Conservation (phyloP, 2,797 vertebrate species). For the Amniataba percoides region DNA sequence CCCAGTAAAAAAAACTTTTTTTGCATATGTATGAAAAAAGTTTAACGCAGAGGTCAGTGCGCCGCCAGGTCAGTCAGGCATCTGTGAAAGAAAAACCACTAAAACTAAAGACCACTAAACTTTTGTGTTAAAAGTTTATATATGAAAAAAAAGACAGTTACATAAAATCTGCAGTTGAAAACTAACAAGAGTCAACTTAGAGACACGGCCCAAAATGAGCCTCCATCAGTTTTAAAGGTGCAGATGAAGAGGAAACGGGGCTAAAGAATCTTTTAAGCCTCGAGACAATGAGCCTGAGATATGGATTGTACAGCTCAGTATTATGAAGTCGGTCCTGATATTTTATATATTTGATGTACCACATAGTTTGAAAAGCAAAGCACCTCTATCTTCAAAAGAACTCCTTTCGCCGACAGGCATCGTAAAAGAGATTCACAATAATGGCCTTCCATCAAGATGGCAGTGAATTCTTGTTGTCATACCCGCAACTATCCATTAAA, state of each 20-base stretch:
- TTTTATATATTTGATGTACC: conserved; percentile 56
- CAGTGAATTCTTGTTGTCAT: conserved; percentile 70
- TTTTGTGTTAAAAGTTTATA: not conserved
- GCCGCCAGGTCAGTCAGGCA: not conserved
- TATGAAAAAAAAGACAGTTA: not conserved
- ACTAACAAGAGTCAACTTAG: conserved; percentile 5
- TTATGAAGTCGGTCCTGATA: conserved; percentile 48
- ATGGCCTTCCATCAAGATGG: conserved; percentile 70
- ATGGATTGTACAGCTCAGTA: conserved; percentile 28
- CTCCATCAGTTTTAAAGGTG: conserved; percentile 6
- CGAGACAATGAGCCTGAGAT: conserved; percentile 16
- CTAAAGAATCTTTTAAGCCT: conserved; percentile 14
- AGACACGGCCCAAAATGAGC: conserved; percentile 3
- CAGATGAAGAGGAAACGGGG: conserved; percentile 5
- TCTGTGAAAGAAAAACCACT: not conserved
- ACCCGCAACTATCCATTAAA: conserved; percentile 70
- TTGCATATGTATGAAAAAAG: not conserved
- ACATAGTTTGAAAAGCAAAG: conserved; percentile 38
- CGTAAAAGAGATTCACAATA: conserved; percentile 79
- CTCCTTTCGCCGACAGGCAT: conserved; percentile 62
- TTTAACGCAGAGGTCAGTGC: conserved; percentile 3
- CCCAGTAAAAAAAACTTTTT: not conserved
- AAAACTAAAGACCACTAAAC: too few relatives aligned
- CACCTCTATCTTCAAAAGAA: conserved; percentile 48
- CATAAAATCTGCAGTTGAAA: not conserved